These are phyloP conservation scores for Poecilia wingei DNA, from an alignment of 2,797 vertebrate genomes.

Conservation along the genomic window DNA sequence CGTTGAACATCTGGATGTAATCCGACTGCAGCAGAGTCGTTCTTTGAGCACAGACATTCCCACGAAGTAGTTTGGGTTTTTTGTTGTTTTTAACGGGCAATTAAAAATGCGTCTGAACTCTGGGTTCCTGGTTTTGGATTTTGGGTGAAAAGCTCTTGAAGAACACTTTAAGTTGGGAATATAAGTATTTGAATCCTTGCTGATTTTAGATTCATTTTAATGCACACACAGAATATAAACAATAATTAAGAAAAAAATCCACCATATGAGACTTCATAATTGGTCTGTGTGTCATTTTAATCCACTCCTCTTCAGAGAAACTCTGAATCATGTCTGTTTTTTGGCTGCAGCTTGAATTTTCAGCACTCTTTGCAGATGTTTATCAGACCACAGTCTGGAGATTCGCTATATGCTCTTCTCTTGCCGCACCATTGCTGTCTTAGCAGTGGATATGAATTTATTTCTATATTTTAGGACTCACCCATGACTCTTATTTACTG, in stretches of 20 bases:
- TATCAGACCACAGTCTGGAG: neutral
- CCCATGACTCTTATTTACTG: neutral
- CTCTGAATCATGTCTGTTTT: neutral
- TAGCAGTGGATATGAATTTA: neutral
- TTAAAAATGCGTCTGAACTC: neutral
- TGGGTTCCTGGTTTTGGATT: neutral
- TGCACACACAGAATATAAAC: neutral
- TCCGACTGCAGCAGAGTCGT: constrained; percentile 10
- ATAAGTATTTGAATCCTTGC: neutral
- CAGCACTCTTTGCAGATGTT: neutral
- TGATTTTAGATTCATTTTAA: neutral
- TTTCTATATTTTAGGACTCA: neutral
- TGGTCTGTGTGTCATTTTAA: neutral
- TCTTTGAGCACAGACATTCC: constrained; percentile 34
- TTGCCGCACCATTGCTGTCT: neutral
- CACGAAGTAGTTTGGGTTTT: constrained; percentile 19
- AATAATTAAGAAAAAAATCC: neutral
- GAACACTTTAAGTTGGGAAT: neutral
- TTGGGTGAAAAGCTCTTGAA: neutral
- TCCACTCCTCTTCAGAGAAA: neutral
- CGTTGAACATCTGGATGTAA: constrained; percentile 70
- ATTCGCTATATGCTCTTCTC: neutral
- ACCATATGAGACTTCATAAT: neutral
- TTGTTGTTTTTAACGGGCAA: neutral
- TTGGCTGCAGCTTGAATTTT: neutral